A percentile compares a stretch with the other conserved stretches of the same genome.
Evolutionary conservation across 2,888 invertebrate species (phyloP).

Genomic region (Hololepta plana): DNA sequence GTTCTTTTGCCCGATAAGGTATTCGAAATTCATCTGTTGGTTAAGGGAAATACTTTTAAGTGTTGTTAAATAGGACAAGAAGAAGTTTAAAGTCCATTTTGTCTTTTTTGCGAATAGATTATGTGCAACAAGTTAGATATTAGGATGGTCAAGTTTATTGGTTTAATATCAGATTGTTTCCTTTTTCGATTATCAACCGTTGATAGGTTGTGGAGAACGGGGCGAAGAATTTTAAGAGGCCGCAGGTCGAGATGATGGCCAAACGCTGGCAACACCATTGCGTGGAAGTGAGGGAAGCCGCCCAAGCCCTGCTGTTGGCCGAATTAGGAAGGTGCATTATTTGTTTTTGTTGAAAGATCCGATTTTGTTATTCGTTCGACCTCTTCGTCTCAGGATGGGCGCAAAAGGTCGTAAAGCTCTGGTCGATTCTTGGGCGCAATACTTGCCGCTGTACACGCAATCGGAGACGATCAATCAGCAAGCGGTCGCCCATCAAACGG

Average conservation of each 20-base stretch:
- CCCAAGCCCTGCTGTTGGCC: conserved; percentile 85
- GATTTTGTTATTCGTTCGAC: conserved; percentile 5
- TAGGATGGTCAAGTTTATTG: too few relatives aligned
- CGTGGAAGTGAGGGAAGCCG: conserved; percentile 90
- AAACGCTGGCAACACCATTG: conserved; percentile 98
- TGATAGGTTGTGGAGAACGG: conserved; percentile 31
- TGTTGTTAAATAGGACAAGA: too few relatives aligned
- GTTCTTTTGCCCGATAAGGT: conserved; percentile 90
- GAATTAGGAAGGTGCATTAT: conserved; percentile 55
- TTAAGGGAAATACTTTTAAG: too few relatives aligned
- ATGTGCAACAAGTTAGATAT: too few relatives aligned
- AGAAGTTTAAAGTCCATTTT: too few relatives aligned
- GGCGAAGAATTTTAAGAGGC: conserved; percentile 73
- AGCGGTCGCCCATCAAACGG: conserved; percentile 27
- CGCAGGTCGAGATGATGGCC: conserved; percentile 94
- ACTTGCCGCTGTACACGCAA: conserved; percentile 73
- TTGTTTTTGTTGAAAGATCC: conserved; percentile 2
- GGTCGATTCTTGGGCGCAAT: conserved; percentile 93
- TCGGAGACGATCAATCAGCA: conserved; percentile 62
- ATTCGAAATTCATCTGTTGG: too few relatives aligned
- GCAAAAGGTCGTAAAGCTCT: conserved; percentile 80
- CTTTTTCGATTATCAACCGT: conserved; percentile 1
- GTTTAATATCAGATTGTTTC: neutral
- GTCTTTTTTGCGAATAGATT: too few relatives aligned
- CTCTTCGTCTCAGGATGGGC: conserved; percentile 41